A percentile compares a stretch with the other conserved stretches of the same genome.
These are phyloP conservation scores for Shargacucullia verbasci DNA, from an alignment of 2,888 invertebrate species.

Conservation along the genomic window DNA sequence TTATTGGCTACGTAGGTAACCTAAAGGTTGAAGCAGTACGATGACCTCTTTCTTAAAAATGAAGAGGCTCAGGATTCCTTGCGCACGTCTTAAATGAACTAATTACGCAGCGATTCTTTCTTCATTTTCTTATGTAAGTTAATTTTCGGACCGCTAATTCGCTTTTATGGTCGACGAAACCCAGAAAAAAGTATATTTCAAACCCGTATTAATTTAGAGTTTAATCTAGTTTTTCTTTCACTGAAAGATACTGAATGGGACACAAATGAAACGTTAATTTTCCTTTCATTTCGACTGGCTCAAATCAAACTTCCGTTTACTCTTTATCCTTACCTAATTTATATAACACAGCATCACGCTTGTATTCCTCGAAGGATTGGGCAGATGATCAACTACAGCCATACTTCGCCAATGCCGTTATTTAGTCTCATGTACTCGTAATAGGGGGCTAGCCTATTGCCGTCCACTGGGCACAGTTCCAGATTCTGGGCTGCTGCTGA, in stretches of 20 bases:
- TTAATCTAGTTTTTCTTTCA: conserved; percentile 23
- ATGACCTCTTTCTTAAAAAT: conserved; percentile 28
- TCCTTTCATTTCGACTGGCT: conserved; percentile 12
- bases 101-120: conserved; percentile 26
- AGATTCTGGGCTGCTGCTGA: no score
- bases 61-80: conserved; percentile 15
- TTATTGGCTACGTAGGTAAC: conserved; percentile 18
- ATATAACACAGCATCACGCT: no score
- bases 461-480: no score
- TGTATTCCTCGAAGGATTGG: no score
- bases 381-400: no score
- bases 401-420: no score
- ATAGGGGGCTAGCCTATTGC: no score
- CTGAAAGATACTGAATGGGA: conserved; percentile 18
- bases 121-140: conserved; percentile 17
- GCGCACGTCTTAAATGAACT: conserved; percentile 19
- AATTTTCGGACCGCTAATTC: conserved; percentile 6
- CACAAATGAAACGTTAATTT: conserved; percentile 29
- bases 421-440: no score
- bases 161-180: conserved; percentile 6
- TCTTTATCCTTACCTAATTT: conserved; percentile 6
- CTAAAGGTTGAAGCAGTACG: conserved; percentile 11
- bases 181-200: conserved; percentile 5
- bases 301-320: conserved; percentile 2
- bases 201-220: conserved; percentile 9